Evolutionary conservation across 2,888 invertebrate species (phyloP).

Genomic region (Allophyes oxyacanthae): DNA sequence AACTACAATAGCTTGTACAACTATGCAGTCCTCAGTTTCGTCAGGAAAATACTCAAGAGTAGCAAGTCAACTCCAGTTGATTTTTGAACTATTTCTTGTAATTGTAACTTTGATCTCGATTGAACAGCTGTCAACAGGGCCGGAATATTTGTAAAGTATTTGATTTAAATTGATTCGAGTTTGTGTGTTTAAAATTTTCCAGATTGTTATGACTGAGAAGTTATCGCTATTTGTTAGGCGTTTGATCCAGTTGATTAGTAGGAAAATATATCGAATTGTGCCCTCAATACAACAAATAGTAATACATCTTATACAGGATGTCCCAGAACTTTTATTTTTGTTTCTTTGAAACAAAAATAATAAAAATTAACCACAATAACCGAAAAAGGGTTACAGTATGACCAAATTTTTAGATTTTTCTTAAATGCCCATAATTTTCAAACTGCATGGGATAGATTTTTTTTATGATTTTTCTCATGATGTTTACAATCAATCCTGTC

Average conservation of each 20-base stretch:
- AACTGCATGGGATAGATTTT: too few relatives aligned
- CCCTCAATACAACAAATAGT: not conserved
- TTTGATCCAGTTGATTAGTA: not conserved
- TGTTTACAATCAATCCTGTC: too few relatives aligned
- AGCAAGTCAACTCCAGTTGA: constrained; percentile 8
- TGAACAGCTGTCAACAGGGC: constrained; percentile 30
- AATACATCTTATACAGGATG: not conserved
- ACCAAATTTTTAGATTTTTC: too few relatives aligned
- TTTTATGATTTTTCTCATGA: too few relatives aligned
- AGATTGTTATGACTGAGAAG: not conserved
- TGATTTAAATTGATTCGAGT: not conserved
- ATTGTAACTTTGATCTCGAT: constrained; percentile 48
- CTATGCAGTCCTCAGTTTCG: too few relatives aligned
- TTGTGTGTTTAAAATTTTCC: not conserved
- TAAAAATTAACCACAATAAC: too few relatives aligned
- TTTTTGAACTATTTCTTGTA: constrained; percentile 42
- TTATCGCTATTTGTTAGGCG: not conserved
- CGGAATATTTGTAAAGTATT: constrained; percentile 4
- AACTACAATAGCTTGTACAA: too few relatives aligned
- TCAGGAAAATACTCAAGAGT: constrained; percentile 15
- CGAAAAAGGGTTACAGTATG: too few relatives aligned
- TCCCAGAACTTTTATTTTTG: too few relatives aligned
- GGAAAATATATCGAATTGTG: not conserved
- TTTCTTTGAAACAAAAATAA: too few relatives aligned
- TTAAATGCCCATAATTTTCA: too few relatives aligned